A percentile compares a stretch with the other conserved stretches of the same genome.
Conservation (phyloP, 2,888 invertebrate species). For the Hesperia comma region DNA sequence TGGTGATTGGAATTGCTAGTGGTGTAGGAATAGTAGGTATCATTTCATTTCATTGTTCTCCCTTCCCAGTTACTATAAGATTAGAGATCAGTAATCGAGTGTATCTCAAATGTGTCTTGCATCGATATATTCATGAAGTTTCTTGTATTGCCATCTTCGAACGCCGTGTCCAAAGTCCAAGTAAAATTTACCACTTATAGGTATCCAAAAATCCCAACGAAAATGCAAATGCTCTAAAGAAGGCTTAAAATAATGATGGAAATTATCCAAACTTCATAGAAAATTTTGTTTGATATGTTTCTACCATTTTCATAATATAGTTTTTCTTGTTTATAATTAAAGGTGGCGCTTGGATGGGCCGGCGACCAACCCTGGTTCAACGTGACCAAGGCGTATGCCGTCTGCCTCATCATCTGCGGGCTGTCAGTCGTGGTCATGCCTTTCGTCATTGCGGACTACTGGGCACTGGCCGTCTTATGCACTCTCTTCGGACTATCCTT, state of each 20-base stretch:
- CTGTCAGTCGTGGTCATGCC: conserved; percentile 85
- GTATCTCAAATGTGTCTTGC: no score
- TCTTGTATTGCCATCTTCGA: no score
- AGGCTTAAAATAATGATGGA: no score
- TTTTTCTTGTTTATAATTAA: conserved; percentile 27
- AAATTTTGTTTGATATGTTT: not conserved
- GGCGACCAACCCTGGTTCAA: conserved; percentile 95
- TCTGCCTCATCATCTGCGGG: conserved; percentile 89
- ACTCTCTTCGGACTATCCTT: conserved; percentile 94
- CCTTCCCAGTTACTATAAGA: no score
- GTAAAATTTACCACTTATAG: no score
- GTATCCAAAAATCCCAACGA: no score
- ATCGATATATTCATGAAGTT: no score
- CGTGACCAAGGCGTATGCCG: conserved; percentile 91
- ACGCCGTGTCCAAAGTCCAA: no score
- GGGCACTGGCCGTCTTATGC: conserved; percentile 75
- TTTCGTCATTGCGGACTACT: conserved; percentile 77
- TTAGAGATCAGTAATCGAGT: no score
- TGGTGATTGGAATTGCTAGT: conserved; percentile 94
- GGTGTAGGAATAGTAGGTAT: conserved; percentile 92
- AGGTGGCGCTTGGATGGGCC: conserved; percentile 93
- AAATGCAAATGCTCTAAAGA: no score
- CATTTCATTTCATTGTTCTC: no score
- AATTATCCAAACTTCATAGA: no score
- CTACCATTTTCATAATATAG: not conserved